phyloP scores from a whole-genome alignment of 1,140 invertebrate genomes.

The Conopomorpha cramerella region DNA sequence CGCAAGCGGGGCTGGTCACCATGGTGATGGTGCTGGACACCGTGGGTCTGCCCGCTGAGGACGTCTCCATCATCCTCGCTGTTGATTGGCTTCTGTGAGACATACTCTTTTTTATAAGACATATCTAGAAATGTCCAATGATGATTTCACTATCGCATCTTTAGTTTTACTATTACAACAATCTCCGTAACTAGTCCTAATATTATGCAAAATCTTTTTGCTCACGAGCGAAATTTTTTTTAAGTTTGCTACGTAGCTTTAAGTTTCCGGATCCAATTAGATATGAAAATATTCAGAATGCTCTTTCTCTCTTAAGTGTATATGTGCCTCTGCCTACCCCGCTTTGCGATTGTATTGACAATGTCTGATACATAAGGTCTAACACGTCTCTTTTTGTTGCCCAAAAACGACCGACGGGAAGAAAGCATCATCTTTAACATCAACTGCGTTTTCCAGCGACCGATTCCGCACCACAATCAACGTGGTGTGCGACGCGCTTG shows the following conservation, averaged over 20 bases:
- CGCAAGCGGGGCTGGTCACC: slow-evolving; percentile 90
- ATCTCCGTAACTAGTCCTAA: too few relatives aligned
- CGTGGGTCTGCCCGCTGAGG: slow-evolving; percentile 87
- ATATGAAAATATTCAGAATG: not conserved
- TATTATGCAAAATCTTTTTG: slow-evolving; percentile 4
- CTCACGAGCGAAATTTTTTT: not conserved
- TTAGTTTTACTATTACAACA: too few relatives aligned
- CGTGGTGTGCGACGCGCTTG: slow-evolving; percentile 93
- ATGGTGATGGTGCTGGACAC: slow-evolving; percentile 97
- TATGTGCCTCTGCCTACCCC: too few relatives aligned
- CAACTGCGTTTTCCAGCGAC: slow-evolving; percentile 68
- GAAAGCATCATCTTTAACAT: too few relatives aligned
- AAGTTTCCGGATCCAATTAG: not conserved
- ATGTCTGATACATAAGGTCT: not conserved
- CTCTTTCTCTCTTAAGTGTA: too few relatives aligned
- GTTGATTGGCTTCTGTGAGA: slow-evolving; percentile 98
- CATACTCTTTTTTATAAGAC: slow-evolving; percentile 16
- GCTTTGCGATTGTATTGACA: not conserved
- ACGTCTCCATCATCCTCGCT: slow-evolving; percentile 90
- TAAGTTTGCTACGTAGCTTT: not conserved
- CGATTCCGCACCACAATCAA: slow-evolving; percentile 96
- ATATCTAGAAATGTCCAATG: too few relatives aligned
- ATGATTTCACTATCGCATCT: too few relatives aligned
- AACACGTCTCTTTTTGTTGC: not conserved
- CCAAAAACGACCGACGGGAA: too few relatives aligned